Base-by-base conservation (phyloP, 1,140 invertebrate species). In the Bombus impatiens region DNA sequence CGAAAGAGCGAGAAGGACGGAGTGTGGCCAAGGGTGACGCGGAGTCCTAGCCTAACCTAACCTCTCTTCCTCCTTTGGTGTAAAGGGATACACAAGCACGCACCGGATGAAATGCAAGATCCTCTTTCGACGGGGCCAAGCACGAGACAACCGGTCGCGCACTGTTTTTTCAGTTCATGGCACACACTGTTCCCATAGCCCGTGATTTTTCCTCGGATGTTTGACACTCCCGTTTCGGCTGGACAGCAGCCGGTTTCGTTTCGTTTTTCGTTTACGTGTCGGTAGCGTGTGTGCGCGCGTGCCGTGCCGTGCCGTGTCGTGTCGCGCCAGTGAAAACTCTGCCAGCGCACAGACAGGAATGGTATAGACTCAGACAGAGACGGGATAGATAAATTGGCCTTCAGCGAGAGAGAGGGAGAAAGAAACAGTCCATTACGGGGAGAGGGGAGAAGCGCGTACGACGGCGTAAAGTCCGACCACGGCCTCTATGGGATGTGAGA, bases 31-130 rank as follows among this genome's bases (percentile, higher is more conserved):
- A 68, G 84, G 67, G 80, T 84, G 78, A 89, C 74, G 89, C 88
- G 89, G 59, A 80, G 82, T 90, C 89, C 86, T 83, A 87, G 86
- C 86, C 89, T 90, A 90, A 90, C 89, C 89, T 90, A 90, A 90
- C 87, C 89, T 90, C 70, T 90, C 88, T 79, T 89, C 81, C 70
- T 87, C 71, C 35, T 75, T 83, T 40, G 65, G 47, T 67, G 81
- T 57, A 57, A 83, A 82, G 80, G 81, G 74, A 86, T 47, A 86
- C 40, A 86, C 72, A 75, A 44, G 62, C 35, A 75, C 81, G 62
- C 84, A 86, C 72, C 80, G 85, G 81, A 86, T 37, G 86, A 86
- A 83, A 87, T 40, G 67, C 67, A 53, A 72, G 78, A 84, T 84
- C 65, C 42, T 70, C 42, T 65, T 47, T 84, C 40, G 77, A 42